These are phyloP conservation scores for Reticulitermes speratus DNA, from an alignment of 1,140 invertebrate species.

Conservation along the genomic window DNA sequence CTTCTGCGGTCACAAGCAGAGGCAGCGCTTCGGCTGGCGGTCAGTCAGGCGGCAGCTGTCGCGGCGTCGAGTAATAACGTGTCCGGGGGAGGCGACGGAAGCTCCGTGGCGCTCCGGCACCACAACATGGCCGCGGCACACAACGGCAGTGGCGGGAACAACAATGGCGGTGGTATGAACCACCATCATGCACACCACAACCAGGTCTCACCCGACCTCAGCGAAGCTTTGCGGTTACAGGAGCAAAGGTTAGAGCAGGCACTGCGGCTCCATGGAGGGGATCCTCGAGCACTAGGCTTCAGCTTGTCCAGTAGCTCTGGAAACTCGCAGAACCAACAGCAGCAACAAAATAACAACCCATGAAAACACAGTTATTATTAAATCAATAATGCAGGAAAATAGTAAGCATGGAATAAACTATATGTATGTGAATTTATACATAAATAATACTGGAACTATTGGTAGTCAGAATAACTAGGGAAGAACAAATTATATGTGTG, in stretches of 20 bases:
- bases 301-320: slow-evolving; percentile 46
- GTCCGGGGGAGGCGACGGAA: slow-evolving; percentile 49
- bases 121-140: slow-evolving; percentile 37
- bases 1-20: slow-evolving; percentile 79
- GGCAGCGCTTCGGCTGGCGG: slow-evolving; percentile 74
- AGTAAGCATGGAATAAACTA: not conserved
- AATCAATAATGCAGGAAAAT: not conserved
- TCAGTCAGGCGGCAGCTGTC: slow-evolving; percentile 58
- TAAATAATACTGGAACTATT: slow-evolving; percentile 27
- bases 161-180: slow-evolving; percentile 40
- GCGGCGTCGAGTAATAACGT: slow-evolving; percentile 45
- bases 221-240: slow-evolving; percentile 72
- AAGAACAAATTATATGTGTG: slow-evolving; percentile 20
- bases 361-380: slow-evolving; percentile 27
- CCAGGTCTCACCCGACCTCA: slow-evolving; percentile 50
- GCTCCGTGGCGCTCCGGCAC: slow-evolving; percentile 12
- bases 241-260: slow-evolving; percentile 80
- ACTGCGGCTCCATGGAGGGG: slow-evolving; percentile 68
- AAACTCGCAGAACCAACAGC: slow-evolving; percentile 31
- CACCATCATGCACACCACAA: slow-evolving; percentile 45
- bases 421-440: slow-evolving; percentile 34
- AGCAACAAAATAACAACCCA: slow-evolving; percentile 27
- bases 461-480: slow-evolving; percentile 23
- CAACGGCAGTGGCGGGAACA: slow-evolving; percentile 54
- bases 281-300: slow-evolving; percentile 64